Percentiles rank a stretch among this genome's conserved stretches.
Evolutionary conservation across 2,113 vertebrate genomes (phyloP).

Genomic region (Haemorhous mexicanus): DNA sequence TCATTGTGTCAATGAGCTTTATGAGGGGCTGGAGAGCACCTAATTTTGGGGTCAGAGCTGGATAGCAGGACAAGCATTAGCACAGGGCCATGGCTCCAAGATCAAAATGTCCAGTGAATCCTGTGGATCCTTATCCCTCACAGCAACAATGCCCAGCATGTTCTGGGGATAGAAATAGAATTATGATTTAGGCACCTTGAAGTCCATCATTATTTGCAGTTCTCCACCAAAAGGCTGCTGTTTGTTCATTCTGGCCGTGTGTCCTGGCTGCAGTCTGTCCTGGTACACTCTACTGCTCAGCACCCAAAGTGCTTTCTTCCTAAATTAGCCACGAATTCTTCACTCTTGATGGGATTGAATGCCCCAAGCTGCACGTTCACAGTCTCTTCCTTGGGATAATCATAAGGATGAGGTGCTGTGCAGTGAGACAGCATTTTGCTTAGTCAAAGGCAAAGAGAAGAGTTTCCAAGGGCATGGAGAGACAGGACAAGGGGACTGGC

Average conservation of each 20-base stretch:
- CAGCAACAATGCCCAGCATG: background rate
- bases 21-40: background rate
- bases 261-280: background rate
- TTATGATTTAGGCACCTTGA: slow-evolving; percentile 19
- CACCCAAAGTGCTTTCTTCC: background rate
- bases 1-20: background rate
- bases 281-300: background rate
- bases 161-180: background rate
- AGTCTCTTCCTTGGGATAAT: background rate
- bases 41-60: background rate
- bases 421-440: background rate
- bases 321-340: slow-evolving; percentile 1
- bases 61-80: background rate
- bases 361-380: background rate
- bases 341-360: background rate
- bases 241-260: slow-evolving; percentile 32
- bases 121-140: background rate
- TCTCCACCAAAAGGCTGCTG: background rate
- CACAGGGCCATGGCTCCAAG: slow-evolving; percentile 3
- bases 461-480: background rate
- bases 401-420: background rate
- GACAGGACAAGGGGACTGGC: background rate
- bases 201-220: background rate
- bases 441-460: background rate
- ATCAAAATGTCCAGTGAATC: background rate